These are phyloP conservation scores for Melanotaenia parkinsoni DNA, from an alignment of 2,797 vertebrate species.

Conservation along the genomic window DNA sequence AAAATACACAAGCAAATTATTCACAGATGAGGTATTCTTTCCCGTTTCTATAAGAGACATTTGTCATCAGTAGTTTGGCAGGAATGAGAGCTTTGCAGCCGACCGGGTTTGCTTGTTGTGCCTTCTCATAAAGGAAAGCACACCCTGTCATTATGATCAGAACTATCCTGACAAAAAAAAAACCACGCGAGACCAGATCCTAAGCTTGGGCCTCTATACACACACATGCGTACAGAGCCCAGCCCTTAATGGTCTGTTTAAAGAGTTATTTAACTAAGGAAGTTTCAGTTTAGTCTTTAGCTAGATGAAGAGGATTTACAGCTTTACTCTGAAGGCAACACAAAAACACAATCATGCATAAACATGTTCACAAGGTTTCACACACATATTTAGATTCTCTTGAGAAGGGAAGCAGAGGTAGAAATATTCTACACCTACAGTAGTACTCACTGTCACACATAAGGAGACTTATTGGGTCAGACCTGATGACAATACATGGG, in stretches of 20 bases:
- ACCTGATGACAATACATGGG: constrained; percentile 53
- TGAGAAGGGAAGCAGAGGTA: constrained; percentile 10
- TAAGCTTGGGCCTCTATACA: constrained; percentile 31
- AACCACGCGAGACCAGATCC: constrained; percentile 51
- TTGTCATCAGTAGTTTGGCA: constrained; percentile 40
- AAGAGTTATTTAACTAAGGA: constrained; percentile 58
- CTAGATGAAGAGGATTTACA: constrained; percentile 21
- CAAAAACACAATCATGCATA: constrained; percentile 31
- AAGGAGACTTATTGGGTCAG: constrained; percentile 44
- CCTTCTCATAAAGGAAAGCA: constrained; percentile 69
- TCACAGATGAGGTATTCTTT: constrained; percentile 24
- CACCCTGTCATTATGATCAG: constrained; percentile 75
- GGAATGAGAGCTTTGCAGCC: constrained; percentile 53
- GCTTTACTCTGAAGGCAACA: constrained; percentile 25
- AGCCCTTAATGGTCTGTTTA: constrained; percentile 58
- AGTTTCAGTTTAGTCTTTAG: constrained; percentile 45
- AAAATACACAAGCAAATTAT: constrained; percentile 12
- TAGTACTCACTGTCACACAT: constrained; percentile 10
- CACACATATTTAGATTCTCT: constrained; percentile 18
- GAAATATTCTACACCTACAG: constrained; percentile 1
- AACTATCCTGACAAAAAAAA: constrained; percentile 49
- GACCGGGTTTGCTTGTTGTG: constrained; percentile 49
- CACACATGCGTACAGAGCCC: constrained; percentile 32
- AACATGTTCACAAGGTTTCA: constrained; percentile 21
- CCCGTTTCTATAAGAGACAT: constrained; percentile 30